Evolutionary conservation across 2,888 invertebrate genomes (phyloP).

Genomic region (Ormyrus pomaceus): DNA sequence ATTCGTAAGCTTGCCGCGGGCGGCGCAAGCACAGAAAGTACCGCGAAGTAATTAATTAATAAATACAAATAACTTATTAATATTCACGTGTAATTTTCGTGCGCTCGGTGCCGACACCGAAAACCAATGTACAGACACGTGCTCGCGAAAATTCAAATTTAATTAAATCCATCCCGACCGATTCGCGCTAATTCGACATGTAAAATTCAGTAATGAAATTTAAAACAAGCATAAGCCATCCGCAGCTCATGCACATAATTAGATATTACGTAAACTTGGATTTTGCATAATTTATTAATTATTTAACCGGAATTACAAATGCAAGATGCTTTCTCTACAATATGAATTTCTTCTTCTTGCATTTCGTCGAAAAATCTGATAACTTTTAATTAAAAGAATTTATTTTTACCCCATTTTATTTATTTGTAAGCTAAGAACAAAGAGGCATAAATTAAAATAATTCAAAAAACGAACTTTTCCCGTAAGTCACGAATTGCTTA

Average conservation of each 20-base stretch:
- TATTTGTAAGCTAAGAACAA: too few species aligned
- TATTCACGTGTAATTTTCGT: background rate
- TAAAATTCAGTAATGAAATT: slow-evolving; percentile 26
- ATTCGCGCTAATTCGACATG: slow-evolving; percentile 5
- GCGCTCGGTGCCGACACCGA: background rate
- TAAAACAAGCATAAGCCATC: slow-evolving; percentile 11
- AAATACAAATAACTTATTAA: slow-evolving; percentile 6
- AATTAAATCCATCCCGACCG: slow-evolving; percentile 15
- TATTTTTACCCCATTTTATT: too few species aligned
- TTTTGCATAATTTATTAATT: too few species aligned
- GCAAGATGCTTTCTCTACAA: too few species aligned
- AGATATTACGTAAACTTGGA: too few species aligned
- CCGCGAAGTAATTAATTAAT: background rate
- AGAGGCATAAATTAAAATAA: too few species aligned
- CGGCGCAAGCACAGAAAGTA: background rate
- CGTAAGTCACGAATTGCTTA: too few species aligned
- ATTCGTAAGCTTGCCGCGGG: background rate
- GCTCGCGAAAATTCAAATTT: slow-evolving; percentile 22
- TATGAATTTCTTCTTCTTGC: too few species aligned
- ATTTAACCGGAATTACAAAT: too few species aligned
- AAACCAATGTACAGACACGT: background rate
- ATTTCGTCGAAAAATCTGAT: too few species aligned
- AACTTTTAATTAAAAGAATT: too few species aligned
- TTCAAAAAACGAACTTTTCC: too few species aligned
- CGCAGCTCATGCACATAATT: background rate